Evolutionary conservation across 2,113 vertebrate genomes (phyloP).

Genomic region (Myrmophylax atrothorax): DNA sequence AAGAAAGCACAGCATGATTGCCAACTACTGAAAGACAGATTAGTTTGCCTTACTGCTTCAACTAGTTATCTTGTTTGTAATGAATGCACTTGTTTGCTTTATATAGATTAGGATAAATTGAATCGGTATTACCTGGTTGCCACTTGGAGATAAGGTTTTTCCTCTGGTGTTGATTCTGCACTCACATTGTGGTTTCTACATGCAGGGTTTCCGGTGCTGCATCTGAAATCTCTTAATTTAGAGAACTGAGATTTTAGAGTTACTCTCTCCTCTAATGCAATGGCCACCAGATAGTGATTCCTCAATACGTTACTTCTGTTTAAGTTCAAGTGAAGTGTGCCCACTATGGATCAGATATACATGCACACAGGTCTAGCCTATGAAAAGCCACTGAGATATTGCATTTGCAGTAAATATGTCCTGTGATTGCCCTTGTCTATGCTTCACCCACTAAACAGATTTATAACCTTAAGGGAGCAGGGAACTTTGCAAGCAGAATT

Average conservation of each 20-base stretch:
- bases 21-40: neutral
- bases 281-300: neutral
- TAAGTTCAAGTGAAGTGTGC: neutral
- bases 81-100: constrained; percentile 10
- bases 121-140: neutral
- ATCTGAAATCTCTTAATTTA: neutral
- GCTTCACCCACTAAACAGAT: neutral
- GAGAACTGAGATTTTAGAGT: neutral
- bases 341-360: neutral
- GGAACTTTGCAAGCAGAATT: neutral
- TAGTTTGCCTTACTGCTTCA: neutral
- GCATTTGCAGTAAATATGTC: neutral
- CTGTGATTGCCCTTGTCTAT: neutral
- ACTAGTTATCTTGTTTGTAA: neutral
- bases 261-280: neutral
- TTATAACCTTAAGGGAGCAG: neutral
- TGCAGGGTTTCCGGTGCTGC: neutral
- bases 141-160: neutral
- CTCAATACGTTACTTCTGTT: neutral
- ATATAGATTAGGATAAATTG: neutral
- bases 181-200: fast-evolving
- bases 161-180: neutral
- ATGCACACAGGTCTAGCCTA: neutral
- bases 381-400: neutral
- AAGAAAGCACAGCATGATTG: neutral